A percentile compares a stretch with the other conserved stretches of the same genome.
Evolutionary conservation across 1,140 invertebrate genomes (phyloP).

Genomic region (Tetramorium alpestre): DNA sequence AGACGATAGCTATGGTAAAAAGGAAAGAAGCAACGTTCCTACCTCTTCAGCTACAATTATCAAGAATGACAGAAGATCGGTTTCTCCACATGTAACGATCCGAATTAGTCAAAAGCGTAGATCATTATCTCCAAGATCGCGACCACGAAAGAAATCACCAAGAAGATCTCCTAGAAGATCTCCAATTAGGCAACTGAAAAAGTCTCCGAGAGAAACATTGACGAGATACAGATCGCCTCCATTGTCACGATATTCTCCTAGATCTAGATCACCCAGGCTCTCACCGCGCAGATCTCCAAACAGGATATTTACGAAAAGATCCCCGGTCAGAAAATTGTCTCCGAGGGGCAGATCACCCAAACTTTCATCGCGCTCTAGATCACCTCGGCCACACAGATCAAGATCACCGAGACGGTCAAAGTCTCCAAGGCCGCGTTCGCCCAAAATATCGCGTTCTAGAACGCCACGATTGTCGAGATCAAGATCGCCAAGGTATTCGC

Average conservation of each 20-base stretch:
- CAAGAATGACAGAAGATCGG: slow-evolving; percentile 69
- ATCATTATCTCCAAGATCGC: slow-evolving; percentile 77
- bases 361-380: slow-evolving; percentile 66
- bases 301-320: slow-evolving; percentile 69
- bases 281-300: slow-evolving; percentile 75
- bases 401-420: slow-evolving; percentile 71
- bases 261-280: slow-evolving; percentile 68
- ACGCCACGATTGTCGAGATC: slow-evolving; percentile 66
- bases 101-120: slow-evolving; percentile 69
- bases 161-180: slow-evolving; percentile 78
- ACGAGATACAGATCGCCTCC: slow-evolving; percentile 76
- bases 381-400: slow-evolving; percentile 63
- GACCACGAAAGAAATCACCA: slow-evolving; percentile 75
- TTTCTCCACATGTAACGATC: slow-evolving; percentile 68
- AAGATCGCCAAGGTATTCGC: slow-evolving; percentile 68
- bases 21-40: slow-evolving; percentile 51
- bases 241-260: slow-evolving; percentile 72
- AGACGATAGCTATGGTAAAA: slow-evolving; percentile 56
- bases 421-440: slow-evolving; percentile 52
- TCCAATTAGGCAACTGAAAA: slow-evolving; percentile 72
- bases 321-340: slow-evolving; percentile 69
- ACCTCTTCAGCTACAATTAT: slow-evolving; percentile 10
- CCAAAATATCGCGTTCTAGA: slow-evolving; percentile 65
- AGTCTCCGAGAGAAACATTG: slow-evolving; percentile 66
- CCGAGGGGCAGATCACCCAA: slow-evolving; percentile 70